Conservation (phyloP, 2,888 invertebrate genomes). For the Deilephila elpenor region DNA sequence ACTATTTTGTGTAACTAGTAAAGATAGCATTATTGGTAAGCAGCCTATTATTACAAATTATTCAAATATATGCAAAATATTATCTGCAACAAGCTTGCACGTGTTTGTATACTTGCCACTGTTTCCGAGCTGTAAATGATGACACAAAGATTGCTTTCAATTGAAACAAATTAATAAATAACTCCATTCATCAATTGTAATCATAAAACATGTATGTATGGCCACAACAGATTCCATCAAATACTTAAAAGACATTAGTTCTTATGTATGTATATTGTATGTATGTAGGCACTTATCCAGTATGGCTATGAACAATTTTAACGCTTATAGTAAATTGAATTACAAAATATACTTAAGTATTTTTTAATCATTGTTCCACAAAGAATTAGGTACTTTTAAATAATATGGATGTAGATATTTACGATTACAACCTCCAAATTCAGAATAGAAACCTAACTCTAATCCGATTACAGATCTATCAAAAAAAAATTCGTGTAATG, state of each 20-base stretch:
- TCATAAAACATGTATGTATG: neutral
- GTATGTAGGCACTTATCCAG: no score
- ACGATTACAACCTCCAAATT: no score
- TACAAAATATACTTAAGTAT: no score
- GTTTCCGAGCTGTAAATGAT: conserved; percentile 1
- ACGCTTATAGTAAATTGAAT: neutral
- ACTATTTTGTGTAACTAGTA: neutral
- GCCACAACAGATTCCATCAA: no score
- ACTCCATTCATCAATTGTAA: conserved; percentile 24
- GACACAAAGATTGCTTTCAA: conserved; percentile 41
- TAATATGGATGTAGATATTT: no score
- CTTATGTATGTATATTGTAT: neutral
- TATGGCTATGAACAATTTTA: no score
- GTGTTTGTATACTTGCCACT: neutral
- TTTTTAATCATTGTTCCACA: no score
- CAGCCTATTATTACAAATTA: neutral
- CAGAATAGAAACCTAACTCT: no score
- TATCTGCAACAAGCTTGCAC: conserved; percentile 6
- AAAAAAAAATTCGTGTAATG: no score
- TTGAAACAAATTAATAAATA: conserved; percentile 47
- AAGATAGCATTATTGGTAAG: neutral
- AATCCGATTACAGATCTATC: no score
- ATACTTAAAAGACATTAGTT: neutral
- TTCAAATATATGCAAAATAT: neutral
- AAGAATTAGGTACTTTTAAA: no score